Base-by-base conservation (phyloP, 1,140 invertebrate species). In the Ephestia elutella region DNA sequence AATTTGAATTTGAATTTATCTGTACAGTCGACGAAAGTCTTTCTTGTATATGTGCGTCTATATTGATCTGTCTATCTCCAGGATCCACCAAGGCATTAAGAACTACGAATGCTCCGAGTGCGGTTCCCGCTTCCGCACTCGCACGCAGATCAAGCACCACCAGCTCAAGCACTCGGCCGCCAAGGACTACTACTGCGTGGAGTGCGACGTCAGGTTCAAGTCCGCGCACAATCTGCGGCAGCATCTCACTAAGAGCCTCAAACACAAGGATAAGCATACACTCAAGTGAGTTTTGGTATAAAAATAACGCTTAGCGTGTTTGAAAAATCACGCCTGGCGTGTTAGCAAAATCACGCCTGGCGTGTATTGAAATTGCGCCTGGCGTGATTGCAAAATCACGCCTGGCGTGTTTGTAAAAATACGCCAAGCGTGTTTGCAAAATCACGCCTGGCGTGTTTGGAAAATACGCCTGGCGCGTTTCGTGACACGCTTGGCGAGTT, bases 191-290 rank as follows among this genome's bases (percentile, higher is more conserved):
- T 88, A 88, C 63, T 88, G 86, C 59, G 86, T 88, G 2, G 86
- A 88, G 61, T 88, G 86, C 21, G 85, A 87, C 49, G 71, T 73
- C 51, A 75, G 83, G 60, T 86, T 87, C 57, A 87, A 87, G 60
- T 79, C 85, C 0, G 63, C 77, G 15, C 75, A 82, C 59, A 80
- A 71, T 10, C 57, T 87, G 3, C 49, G 71, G 7, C 75, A 80
- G 30, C 85, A 87, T 53, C 60, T 86, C 1, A 57, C 59, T 30
- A 80, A 73, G 38, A 81, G 71, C 20, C 38, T 75, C 13, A 82
- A 79, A 66, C 85, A 87, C 30, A 75, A 71, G 20, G 85, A 87
- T 21, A 56, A 61, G n/a, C 59, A 75, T 11, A 78, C 63, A 50
- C 63, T 86, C 0, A 78, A 73, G 84, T 87, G 19, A 82, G 80